Evolutionary conservation across 2,888 invertebrate species (phyloP), one percentile per base, ranked within the genome.

Genomic region (Flabesymbios commensalis): DNA sequence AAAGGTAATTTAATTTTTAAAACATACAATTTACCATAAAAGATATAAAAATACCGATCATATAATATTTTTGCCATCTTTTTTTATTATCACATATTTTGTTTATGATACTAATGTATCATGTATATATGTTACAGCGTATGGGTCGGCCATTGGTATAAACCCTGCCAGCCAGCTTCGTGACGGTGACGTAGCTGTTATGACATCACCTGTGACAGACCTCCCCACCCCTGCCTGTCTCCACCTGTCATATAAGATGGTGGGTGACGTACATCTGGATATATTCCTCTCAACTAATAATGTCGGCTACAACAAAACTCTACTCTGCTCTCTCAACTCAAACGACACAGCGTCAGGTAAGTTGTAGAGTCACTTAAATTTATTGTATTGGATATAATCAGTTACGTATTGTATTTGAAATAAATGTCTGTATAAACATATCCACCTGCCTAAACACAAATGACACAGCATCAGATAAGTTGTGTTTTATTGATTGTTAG

Each of bases 201-300:
- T 66, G 19, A 26, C 42, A n/a, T 64, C 65, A 10, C 63, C 54
- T 10, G 19, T 31, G 3, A 31, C 61, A 2, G 28, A 57, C 31
- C 48, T 60, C 1, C 33, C 61, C 3, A 32, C 29, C 10, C 53
- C 51, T n/a, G 55, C 59, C 14, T 66, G 66, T 32, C 49, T 66
- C n/a, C 66, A 64, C 36, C 17, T 66, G 28, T 54, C 57, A 7
- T 57, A 64, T 52, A 31, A n/a, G 19, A 28, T 66, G 26, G 32
- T 41, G 10, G 61, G 54, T 3, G 45, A 59, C 24, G 63, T 61
- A 17, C 57, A 47, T 5, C 48, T 66, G 42, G 66, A 64, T 31
- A 45, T 66, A n/a, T 47, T 45, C 5, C 33, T 14, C 33, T 39
- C 28, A 36, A 17, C 14, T 7, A 28, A 24, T 3, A 47, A 19